Base-by-base conservation (phyloP, 2,888 invertebrate genomes). In the Trichogramma evanescens region DNA sequence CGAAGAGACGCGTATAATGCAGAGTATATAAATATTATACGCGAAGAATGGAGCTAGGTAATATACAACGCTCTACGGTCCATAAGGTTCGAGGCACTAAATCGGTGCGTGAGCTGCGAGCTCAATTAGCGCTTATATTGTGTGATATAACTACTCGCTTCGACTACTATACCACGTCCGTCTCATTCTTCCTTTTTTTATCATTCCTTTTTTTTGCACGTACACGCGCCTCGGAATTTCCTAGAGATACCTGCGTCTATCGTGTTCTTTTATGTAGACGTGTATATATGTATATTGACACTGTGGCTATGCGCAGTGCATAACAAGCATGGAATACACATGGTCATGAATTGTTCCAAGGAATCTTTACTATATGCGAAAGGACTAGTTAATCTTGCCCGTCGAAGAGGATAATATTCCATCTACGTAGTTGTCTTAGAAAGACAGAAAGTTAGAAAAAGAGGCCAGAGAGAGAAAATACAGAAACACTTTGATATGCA, bases 181-280 rank as follows among this genome's bases (percentile, higher is more conserved):
- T 54, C 58, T 54, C 54, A 56, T 46, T 58, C 58, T 58, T 26
- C 26, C 26, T 1, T 26, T 26, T 26, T 26, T 26, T 26, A 26
- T 26, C 26, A 26, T 26, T 26, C 3, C 26, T 26, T 26, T 26
- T 13, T 63, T 65, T 51, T 58, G 63, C 53, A 56, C 58, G 54
- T 51, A 43, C 44, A 57, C 57, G 38, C 43, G 56, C 41, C 55
- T 54, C 51, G 51, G 61, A 58, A 65, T 66, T 65, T 65, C 59
- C 58, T 63, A 55, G 52, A 64, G 26, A 26, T 26, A 26, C 26
- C 26, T 26, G 26, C 26, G 26, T 26, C 26, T 26, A 50, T 58
- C n/a, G 50, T n/a, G 13, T 43, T 13, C 10, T 43, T 41, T 42
- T 50, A 9, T 26, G 26, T 26, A 26, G 26, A 46, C 43, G 59